Evolutionary conservation across 2,797 vertebrate species (phyloP).

Genomic region (Takifugu rubripes): DNA sequence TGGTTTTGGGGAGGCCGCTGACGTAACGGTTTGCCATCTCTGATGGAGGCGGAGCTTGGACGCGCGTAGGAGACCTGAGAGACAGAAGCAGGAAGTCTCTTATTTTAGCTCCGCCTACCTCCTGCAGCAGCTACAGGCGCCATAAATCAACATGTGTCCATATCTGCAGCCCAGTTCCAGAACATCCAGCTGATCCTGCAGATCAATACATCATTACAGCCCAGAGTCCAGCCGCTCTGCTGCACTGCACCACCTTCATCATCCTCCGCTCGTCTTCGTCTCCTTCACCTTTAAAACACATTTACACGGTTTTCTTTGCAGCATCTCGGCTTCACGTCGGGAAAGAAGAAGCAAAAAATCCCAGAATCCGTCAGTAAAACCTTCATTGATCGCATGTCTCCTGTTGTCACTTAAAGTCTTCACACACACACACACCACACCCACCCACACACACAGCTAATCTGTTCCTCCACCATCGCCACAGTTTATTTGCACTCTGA

Average conservation of each 20-base stretch:
- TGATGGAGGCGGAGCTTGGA: slow-evolving; percentile 97
- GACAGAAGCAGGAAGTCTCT: not conserved
- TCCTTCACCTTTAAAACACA: slow-evolving; percentile 47
- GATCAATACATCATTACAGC: slow-evolving; percentile 56
- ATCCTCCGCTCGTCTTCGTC: not conserved
- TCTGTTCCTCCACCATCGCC: slow-evolving; percentile 43
- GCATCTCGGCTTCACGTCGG: too few species aligned
- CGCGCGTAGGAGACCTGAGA: slow-evolving; percentile 93
- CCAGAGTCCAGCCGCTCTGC: slow-evolving; percentile 36
- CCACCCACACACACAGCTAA: slow-evolving; percentile 27
- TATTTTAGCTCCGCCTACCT: not conserved
- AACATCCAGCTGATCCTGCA: slow-evolving; percentile 28
- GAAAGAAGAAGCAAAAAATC: too few species aligned
- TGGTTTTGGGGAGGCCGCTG: slow-evolving; percentile 95
- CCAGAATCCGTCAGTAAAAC: too few species aligned
- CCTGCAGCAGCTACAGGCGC: slow-evolving; percentile 10
- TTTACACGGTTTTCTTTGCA: too few species aligned
- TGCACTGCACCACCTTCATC: slow-evolving; percentile 9
- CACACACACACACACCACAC: too few species aligned
- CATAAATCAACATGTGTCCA: slow-evolving; percentile 49
- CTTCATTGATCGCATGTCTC: too few species aligned
- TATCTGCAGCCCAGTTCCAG: slow-evolving; percentile 32
- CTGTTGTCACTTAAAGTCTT: too few species aligned
- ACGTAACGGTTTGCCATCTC: slow-evolving; percentile 98
- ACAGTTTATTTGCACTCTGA: slow-evolving; percentile 60